Evolutionary conservation across 2,888 invertebrate genomes (phyloP), one percentile per base, ranked within the genome.

Genomic region (Erannis defoliaria): DNA sequence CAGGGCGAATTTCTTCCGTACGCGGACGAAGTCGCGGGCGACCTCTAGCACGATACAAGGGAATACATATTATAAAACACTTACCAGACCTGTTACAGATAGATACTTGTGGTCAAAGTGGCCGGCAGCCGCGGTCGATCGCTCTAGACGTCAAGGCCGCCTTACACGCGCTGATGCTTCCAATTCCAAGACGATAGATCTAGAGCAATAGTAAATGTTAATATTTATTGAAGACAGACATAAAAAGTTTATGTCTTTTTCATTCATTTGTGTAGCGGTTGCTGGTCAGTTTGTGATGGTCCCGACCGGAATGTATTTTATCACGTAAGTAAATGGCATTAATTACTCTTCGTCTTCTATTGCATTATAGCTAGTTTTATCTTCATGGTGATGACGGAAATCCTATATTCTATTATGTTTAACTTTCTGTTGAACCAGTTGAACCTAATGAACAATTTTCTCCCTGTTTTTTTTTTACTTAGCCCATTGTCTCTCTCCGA

Each of bases 61-160:
- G 49, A 49, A 40, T n/a, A n/a, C n/a, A n/a, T 42, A 16, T 21
- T 21, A 40, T 42, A 33, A 23, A 21, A 10, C 14, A 31, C 33
- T 16, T 9, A 29, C 26, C 6, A 37, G 43, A 14, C 43, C 29
- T 29, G 53, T 46, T 57, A 58, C 57, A 51, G 45, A 56, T 50
- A 29, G 49, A 56, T 54, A 35, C 38, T 55, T 21, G 43, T 45
- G 43, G 51, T 50, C 40, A 48, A 31, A 46, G 16, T 65, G 62
- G 65, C 57, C 21, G 21, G n/a, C 35, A 35, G 45, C 43, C 49
- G 45, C 48, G 60, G 60, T 64, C 53, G 38, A 55, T 50, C 26
- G 55, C 54, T 37, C 29, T 55, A 54, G 66, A 21, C 64, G 62
- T 61, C 64, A 70, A 70, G 67, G 66, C 55, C 70, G 61, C 43